Evolutionary conservation across 2,113 vertebrate species (phyloP).

Genomic region (Dendrocopos noguchii): DNA sequence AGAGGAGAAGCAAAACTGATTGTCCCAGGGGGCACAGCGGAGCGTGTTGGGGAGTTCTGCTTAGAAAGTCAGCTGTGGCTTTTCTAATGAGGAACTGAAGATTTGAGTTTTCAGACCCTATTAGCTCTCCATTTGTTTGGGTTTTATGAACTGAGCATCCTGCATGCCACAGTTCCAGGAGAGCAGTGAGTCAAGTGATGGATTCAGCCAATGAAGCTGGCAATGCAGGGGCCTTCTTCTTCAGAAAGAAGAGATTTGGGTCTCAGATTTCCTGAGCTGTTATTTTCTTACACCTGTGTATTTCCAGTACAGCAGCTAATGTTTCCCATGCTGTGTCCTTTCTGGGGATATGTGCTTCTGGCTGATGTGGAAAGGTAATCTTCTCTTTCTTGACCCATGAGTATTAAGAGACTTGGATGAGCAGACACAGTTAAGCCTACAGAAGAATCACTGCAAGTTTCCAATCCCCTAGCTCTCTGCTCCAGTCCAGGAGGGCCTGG

Average conservation of each 20-base stretch:
- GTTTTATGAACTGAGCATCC: slow-evolving; percentile 54
- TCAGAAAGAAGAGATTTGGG: not conserved
- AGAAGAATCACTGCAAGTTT: not conserved
- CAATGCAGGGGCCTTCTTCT: not conserved
- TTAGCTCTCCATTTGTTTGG: slow-evolving; percentile 49
- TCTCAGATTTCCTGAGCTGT: slow-evolving; percentile 6
- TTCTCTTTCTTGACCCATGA: not conserved
- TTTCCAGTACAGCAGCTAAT: slow-evolving; percentile 7
- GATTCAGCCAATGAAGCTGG: slow-evolving; percentile 31
- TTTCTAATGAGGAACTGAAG: slow-evolving; percentile 60
- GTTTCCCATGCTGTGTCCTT: not conserved
- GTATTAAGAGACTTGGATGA: not conserved
- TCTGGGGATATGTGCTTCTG: not conserved
- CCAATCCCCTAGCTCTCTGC: not conserved
- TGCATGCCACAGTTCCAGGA: slow-evolving; percentile 22
- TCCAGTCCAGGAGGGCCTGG: not conserved
- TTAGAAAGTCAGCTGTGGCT: slow-evolving; percentile 56
- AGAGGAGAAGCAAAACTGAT: slow-evolving; percentile 46
- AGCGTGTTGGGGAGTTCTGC: slow-evolving; percentile 46
- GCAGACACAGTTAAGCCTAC: not conserved
- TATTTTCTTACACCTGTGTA: slow-evolving; percentile 2
- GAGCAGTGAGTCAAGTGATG: slow-evolving; percentile 18
- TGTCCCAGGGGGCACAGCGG: not conserved
- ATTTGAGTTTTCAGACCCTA: slow-evolving; percentile 64
- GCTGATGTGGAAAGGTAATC: not conserved